Evolutionary conservation across 2,888 invertebrate genomes (phyloP), one percentile per base, ranked within the genome.

Genomic region (Argyra leucocephala): DNA sequence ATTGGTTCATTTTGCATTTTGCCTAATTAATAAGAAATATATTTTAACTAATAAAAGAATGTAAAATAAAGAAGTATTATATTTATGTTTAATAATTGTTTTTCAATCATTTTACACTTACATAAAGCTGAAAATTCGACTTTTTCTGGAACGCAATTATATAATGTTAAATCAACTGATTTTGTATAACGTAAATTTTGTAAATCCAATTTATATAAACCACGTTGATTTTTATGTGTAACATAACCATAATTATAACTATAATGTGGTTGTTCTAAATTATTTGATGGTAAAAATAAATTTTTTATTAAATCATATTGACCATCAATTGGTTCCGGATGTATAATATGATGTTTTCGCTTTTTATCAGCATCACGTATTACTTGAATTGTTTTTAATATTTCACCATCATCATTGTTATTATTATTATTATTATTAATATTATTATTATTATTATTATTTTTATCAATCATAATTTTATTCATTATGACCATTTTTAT

Each of bases 321-420:
- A 18, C 88, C 88, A 72, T 88, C 88, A 60, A 89, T 87, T 1
- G 89, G 88, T 74, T 89, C 87, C 1, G 87, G 87, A 75, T 88
- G 87, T 2, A 87, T 86, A 0, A 87, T 86, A 74, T 86, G 86
- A 75, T 89, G 89, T 73, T 87, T 87, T 65, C 85, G 81, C 75
- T 86, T 86, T 74, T 88, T 86, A 22, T 86, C 85, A 31, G 88
- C 89, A 74, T 88, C 87, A 61, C 88, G 78, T 69, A 89, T 88
- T n/a, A 89, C 85, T 76, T 84, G 77, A 18, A 73, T 65, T 12
- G 68, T 69, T 65, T 70, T 70, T 59, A 59, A 59, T 59, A 59
- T 21, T 10, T 31, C 31, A n/a, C 18, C 48, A n/a, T 61, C 18
- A 26, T 61, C 26, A 15, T n/a, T 6, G 18, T 61, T 18, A 15